phyloP scores from a whole-genome alignment of 2,113 vertebrate species.

The Austrofundulus limnaeus region DNA sequence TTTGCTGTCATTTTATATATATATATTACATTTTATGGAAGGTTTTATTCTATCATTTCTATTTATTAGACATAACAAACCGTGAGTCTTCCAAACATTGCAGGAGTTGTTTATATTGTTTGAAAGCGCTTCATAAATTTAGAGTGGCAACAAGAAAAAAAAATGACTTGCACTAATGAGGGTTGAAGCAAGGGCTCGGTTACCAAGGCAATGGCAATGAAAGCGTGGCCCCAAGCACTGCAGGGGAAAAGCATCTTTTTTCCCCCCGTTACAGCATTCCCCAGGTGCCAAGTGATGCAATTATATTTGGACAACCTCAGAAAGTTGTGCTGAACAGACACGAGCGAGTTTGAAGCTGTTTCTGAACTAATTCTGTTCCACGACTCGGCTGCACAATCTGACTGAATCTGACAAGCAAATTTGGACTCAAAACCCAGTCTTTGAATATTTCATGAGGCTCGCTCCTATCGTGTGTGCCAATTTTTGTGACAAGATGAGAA shows the following conservation, averaged over 20 bases:
- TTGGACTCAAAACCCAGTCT: neutral
- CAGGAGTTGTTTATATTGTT: neutral
- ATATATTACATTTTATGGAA: too few relatives aligned
- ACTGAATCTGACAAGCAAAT: neutral
- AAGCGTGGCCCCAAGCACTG: neutral
- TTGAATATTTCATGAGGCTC: neutral
- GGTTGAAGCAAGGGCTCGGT: neutral
- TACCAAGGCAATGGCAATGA: neutral
- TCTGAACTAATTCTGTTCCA: neutral
- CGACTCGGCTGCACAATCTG: too few relatives aligned
- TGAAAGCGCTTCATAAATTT: neutral
- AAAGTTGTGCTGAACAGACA: neutral
- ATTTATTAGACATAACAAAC: too few relatives aligned
- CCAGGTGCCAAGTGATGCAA: slow-evolving; percentile 2
- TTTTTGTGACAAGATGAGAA: neutral
- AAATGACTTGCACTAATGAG: neutral
- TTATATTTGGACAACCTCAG: neutral
- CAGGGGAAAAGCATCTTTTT: neutral
- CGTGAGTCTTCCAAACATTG: neutral
- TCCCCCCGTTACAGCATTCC: neutral
- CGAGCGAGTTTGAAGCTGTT: neutral
- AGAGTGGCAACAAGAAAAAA: neutral
- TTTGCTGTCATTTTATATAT: too few relatives aligned
- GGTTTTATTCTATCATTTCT: too few relatives aligned
- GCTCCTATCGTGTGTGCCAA: neutral